These are phyloP conservation scores for Chaenogobius annularis DNA, from an alignment of 2,113 vertebrate species.

Conservation along the genomic window DNA sequence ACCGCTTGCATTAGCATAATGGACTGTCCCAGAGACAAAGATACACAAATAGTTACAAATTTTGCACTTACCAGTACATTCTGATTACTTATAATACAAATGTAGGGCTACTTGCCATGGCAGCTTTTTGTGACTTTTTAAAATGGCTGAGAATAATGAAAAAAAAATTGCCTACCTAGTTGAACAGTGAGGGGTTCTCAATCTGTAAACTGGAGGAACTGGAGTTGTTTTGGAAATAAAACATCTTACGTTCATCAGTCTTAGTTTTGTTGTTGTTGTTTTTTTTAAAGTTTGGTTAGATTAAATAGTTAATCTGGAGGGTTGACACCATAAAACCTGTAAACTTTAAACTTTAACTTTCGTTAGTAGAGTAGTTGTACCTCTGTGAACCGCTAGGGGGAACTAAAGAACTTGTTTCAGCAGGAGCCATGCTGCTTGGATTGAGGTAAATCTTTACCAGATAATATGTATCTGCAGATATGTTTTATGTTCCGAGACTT, in stretches of 20 bases:
- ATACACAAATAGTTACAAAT: neutral
- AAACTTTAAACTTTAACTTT: neutral
- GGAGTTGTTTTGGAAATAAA: neutral
- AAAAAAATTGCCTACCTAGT: neutral
- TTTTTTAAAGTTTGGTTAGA: neutral
- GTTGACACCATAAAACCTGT: too few species aligned
- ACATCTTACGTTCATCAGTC: neutral
- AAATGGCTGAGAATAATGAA: neutral
- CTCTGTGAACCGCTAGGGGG: neutral
- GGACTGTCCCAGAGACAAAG: neutral
- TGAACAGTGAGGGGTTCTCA: neutral
- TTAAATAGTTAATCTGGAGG: neutral
- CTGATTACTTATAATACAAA: constrained; percentile 1
- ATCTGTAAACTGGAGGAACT: neutral
- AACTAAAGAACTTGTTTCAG: neutral
- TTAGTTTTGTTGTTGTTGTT: neutral
- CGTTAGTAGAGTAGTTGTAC: neutral
- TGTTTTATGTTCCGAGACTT: neutral
- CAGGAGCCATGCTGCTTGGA: neutral
- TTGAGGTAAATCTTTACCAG: neutral
- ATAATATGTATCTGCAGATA: neutral
- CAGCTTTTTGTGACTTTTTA: neutral
- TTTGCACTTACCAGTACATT: constrained; percentile 16
- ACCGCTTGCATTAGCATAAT: constrained; percentile 11
- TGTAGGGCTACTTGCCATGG: constrained; percentile 9